Percentiles rank a stretch among this genome's conserved stretches.
Evolutionary conservation across 2,888 invertebrate species (phyloP).

Genomic region (Oligia strigilis): DNA sequence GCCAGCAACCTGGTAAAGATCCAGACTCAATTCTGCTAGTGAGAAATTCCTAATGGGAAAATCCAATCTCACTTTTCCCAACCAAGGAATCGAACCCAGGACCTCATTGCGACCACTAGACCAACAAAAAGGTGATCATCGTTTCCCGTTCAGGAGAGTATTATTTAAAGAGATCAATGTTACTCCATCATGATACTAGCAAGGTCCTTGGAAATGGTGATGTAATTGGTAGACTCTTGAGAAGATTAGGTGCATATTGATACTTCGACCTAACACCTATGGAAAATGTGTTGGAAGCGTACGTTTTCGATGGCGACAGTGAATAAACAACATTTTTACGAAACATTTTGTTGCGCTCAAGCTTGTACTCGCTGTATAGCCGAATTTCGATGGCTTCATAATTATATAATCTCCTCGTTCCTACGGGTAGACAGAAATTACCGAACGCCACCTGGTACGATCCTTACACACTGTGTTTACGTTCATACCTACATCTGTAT

Average conservation of each 20-base stretch:
- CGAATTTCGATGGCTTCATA: background rate
- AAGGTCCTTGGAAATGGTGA: slow-evolving; percentile 6
- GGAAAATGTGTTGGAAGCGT: background rate
- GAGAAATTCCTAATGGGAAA: too few relatives aligned
- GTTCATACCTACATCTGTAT: background rate
- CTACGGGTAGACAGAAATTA: background rate
- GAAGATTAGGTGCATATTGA: slow-evolving; percentile 14
- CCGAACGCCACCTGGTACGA: background rate
- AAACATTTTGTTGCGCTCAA: too few relatives aligned
- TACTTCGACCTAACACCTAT: background rate
- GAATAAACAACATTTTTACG: background rate
- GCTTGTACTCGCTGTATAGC: too few relatives aligned
- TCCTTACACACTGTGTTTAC: background rate
- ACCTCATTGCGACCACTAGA: too few relatives aligned
- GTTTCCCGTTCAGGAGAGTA: background rate
- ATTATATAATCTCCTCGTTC: background rate
- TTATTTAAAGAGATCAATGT: background rate
- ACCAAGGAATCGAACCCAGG: too few relatives aligned
- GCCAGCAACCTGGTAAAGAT: too few relatives aligned
- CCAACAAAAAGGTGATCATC: background rate
- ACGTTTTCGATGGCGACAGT: background rate
- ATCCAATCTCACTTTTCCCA: too few relatives aligned
- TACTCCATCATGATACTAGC: background rate
- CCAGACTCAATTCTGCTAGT: too few relatives aligned
- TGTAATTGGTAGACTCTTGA: slow-evolving; percentile 28